A percentile compares a stretch with the other conserved stretches of the same genome.
Evolutionary conservation across 1,140 invertebrate genomes (phyloP).

Genomic region (Asbolus verrucosus): DNA sequence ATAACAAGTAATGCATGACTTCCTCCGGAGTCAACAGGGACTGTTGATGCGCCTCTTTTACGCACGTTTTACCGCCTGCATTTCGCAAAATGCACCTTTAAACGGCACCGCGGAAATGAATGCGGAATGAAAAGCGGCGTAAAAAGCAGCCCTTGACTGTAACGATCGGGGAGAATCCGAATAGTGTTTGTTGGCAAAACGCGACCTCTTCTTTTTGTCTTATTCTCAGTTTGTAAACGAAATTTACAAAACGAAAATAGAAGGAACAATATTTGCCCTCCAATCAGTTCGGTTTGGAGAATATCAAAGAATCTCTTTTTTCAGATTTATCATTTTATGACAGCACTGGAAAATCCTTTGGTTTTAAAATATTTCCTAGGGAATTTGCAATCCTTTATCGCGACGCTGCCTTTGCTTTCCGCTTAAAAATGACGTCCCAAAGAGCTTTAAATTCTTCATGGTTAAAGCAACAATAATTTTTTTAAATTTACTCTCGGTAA

Average conservation of each 20-base stretch:
- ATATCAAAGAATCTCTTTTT: conserved; percentile 26
- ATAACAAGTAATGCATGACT: conserved; percentile 16
- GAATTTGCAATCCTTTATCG: conserved; percentile 14
- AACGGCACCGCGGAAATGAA: conserved; percentile 23
- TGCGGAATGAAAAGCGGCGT: not conserved
- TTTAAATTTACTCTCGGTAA: too few relatives aligned
- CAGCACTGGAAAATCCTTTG: not conserved
- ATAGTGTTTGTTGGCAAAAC: not conserved
- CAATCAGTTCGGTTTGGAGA: conserved; percentile 15
- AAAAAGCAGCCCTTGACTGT: too few relatives aligned
- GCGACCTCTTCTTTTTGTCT: too few relatives aligned
- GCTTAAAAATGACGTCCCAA: too few relatives aligned
- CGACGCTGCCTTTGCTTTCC: too few relatives aligned
- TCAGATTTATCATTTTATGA: conserved; percentile 29
- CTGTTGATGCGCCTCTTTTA: conserved; percentile 27
- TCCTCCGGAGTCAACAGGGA: conserved; percentile 19
- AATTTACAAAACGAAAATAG: conserved; percentile 5
- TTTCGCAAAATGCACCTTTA: conserved; percentile 6
- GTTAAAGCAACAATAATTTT: too few relatives aligned
- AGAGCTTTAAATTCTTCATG: too few relatives aligned
- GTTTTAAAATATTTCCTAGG: conserved; percentile 19
- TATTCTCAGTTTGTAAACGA: too few relatives aligned
- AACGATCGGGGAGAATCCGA: too few relatives aligned
- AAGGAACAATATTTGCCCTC: conserved; percentile 29
- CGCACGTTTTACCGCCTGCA: conserved; percentile 18